Conservation (phyloP, 2,797 vertebrate species). For the Smutsia temminckii region DNA sequence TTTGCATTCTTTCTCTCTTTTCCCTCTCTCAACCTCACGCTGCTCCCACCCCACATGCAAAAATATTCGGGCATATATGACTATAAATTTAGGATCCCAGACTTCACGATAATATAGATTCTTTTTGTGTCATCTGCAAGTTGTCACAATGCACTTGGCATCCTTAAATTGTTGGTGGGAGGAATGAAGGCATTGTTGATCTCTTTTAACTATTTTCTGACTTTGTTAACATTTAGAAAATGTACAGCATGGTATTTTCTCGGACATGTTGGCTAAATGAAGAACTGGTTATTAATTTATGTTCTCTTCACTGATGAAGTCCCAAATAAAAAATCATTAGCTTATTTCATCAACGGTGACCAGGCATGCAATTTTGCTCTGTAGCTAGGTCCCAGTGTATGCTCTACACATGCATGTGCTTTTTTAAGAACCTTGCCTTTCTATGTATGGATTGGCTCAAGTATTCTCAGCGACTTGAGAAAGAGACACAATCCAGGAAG, state of each 20-base stretch:
- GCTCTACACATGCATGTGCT: neutral
- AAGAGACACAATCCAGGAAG: neutral
- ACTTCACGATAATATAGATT: neutral
- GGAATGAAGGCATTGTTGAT: neutral
- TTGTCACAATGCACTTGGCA: neutral
- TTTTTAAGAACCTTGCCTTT: neutral
- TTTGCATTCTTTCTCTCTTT: conserved; percentile 30
- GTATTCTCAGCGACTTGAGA: conserved; percentile 1
- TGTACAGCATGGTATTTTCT: neutral
- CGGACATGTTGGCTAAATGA: neutral
- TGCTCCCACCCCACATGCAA: neutral
- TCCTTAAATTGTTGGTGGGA: neutral
- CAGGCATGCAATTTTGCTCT: neutral
- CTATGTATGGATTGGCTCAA: neutral
- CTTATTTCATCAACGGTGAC: neutral
- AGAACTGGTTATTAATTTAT: neutral
- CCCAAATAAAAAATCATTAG: neutral
- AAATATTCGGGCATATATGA: neutral
- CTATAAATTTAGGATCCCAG: neutral
- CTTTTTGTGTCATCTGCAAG: neutral
- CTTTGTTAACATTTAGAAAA: neutral
- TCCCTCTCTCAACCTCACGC: neutral
- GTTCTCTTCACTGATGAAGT: neutral
- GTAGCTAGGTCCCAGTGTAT: neutral
- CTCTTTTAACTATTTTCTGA: neutral